Conservation (phyloP, 2,113 vertebrate species). For the Argyrosomus japonicus region DNA sequence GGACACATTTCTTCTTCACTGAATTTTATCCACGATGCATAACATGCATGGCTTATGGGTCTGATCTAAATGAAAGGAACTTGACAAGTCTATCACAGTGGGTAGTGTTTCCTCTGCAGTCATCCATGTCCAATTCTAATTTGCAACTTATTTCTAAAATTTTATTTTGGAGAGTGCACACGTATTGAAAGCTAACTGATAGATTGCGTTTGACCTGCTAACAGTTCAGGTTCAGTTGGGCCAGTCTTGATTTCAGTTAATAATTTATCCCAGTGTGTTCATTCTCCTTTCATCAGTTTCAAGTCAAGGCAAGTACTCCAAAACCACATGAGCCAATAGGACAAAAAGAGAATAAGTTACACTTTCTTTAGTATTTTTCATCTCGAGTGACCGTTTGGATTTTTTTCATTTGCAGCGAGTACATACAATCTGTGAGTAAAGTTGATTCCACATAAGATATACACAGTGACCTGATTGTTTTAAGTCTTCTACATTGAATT, state of each 20-base stretch:
- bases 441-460: no score
- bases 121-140: neutral
- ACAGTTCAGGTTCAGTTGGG: neutral
- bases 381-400: no score
- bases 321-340: neutral
- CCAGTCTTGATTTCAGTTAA: neutral
- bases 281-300: neutral
- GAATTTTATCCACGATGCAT: neutral
- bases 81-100: neutral
- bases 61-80: constrained; percentile 9
- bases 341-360: constrained; percentile 5
- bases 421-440: no score
- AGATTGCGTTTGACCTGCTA: neutral
- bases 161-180: neutral
- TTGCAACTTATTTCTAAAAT: neutral
- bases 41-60: neutral
- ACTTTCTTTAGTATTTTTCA: neutral
- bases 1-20: neutral
- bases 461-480: neutral
- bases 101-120: neutral
- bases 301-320: neutral
- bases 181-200: neutral
- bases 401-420: neutral
- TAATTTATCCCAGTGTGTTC: neutral
- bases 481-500: neutral